These are phyloP conservation scores for Channa argus DNA, from an alignment of 2,113 vertebrate species.

Conservation along the genomic window DNA sequence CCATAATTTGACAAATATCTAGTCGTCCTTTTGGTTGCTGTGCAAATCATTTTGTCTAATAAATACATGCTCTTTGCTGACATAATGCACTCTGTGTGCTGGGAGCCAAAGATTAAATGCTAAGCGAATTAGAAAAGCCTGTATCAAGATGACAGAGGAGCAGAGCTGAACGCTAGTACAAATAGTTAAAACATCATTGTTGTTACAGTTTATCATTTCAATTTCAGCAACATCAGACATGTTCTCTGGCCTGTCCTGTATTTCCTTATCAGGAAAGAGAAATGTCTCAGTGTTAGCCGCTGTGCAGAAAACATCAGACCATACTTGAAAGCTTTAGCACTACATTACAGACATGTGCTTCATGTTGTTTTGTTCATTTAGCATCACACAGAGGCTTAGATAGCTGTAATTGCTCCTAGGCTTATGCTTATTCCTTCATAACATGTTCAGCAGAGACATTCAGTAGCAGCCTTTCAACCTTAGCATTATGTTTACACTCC, in stretches of 20 bases:
- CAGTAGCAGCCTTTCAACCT: conserved; percentile 63
- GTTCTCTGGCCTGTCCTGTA: neutral
- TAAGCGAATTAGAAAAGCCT: conserved; percentile 41
- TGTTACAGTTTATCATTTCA: conserved; percentile 49
- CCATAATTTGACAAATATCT: conserved; percentile 28
- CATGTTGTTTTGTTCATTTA: conserved; percentile 46
- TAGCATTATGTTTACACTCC: conserved; percentile 69
- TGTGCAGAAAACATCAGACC: conserved; percentile 3
- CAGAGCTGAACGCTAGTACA: conserved; percentile 22
- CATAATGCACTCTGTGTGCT: conserved; percentile 30
- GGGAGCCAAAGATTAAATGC: conserved; percentile 48
- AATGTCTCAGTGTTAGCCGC: conserved; percentile 3
- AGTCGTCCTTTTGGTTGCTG: neutral
- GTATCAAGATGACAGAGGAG: conserved; percentile 42
- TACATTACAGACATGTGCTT: conserved; percentile 14
- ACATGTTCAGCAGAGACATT: conserved; percentile 61
- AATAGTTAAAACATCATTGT: conserved; percentile 29
- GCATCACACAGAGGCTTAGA: conserved; percentile 33
- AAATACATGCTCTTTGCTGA: conserved; percentile 35
- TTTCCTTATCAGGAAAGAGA: neutral
- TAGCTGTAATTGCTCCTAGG: conserved; percentile 56
- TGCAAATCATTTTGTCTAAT: conserved; percentile 10
- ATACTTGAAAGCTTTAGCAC: conserved; percentile 1
- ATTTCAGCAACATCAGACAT: conserved; percentile 30
- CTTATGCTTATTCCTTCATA: conserved; percentile 56